phyloP scores from a whole-genome alignment of 2,888 invertebrate genomes.

The Ophioninae sp. region DNA sequence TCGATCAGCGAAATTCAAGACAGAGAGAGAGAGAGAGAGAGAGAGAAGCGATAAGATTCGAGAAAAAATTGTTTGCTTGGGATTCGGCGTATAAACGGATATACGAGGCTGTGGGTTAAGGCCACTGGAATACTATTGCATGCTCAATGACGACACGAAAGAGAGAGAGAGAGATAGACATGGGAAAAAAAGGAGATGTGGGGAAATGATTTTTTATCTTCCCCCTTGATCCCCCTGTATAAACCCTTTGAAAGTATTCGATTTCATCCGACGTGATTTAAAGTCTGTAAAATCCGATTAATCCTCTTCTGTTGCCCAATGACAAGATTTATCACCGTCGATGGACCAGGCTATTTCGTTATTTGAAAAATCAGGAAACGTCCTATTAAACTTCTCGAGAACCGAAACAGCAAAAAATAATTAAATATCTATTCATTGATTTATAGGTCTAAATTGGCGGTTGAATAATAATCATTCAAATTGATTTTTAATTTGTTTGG shows the following conservation, averaged over 20 bases:
- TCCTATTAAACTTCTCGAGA: not conserved
- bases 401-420: not conserved
- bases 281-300: not conserved
- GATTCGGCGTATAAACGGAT: not conserved
- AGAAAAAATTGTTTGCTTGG: conserved; percentile 6
- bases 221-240: not conserved
- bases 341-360: not conserved
- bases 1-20: not conserved
- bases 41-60: not conserved
- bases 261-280: conserved; percentile 19
- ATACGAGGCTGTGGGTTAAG: too few species aligned
- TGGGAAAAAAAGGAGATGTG: not conserved
- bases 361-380: conserved; percentile 2
- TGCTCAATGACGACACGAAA: too few species aligned
- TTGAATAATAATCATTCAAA: not conserved
- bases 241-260: conserved; percentile 3
- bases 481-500: not conserved
- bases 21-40: not conserved
- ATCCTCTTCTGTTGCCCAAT: conserved; percentile 8
- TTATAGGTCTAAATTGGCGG: not conserved
- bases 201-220: not conserved
- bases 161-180: not conserved
- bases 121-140: too few species aligned
- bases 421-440: not conserved
- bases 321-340: conserved; percentile 21